Percentiles rank a stretch among this genome's conserved stretches.
These are phyloP conservation scores for Leptatherina wallacei DNA, from an alignment of 2,797 vertebrate genomes.

Conservation along the genomic window DNA sequence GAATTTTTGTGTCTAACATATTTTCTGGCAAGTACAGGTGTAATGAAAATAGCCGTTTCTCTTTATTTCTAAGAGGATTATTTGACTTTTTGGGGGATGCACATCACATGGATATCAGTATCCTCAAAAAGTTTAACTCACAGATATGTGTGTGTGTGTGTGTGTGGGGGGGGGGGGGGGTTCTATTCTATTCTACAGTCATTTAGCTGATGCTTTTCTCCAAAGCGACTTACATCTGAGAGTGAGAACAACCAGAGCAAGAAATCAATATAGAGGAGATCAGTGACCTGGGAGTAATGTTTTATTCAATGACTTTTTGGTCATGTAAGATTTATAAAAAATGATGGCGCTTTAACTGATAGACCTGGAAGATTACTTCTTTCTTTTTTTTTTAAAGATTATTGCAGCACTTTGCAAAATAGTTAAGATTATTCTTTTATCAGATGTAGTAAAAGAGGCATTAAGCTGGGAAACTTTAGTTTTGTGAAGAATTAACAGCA, in stretches of 20 bases:
- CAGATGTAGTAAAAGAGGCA: too few species aligned
- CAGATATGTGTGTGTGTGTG: too few species aligned
- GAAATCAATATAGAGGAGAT: neutral
- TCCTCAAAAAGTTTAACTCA: too few species aligned
- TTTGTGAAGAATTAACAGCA: neutral
- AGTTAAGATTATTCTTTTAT: neutral
- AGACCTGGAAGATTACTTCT: neutral
- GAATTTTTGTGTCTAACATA: neutral
- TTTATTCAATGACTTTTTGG: too few species aligned
- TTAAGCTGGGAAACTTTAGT: too few species aligned
- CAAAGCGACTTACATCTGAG: too few species aligned
- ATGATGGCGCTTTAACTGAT: neutral
- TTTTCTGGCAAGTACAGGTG: neutral
- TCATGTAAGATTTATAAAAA: neutral
- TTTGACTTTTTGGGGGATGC: neutral
- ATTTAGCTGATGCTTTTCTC: too few species aligned
- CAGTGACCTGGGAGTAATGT: too few species aligned
- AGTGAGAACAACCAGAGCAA: too few species aligned
- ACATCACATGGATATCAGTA: neutral
- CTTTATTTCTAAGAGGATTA: neutral
- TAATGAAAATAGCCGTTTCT: neutral
- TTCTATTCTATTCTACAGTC: too few species aligned
- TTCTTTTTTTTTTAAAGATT: neutral
- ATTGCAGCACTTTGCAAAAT: neutral
- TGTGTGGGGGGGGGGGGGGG: too few species aligned